These are phyloP conservation scores for Drosophila erecta DNA, from an alignment of 1,140 invertebrate species.

Conservation along the genomic window DNA sequence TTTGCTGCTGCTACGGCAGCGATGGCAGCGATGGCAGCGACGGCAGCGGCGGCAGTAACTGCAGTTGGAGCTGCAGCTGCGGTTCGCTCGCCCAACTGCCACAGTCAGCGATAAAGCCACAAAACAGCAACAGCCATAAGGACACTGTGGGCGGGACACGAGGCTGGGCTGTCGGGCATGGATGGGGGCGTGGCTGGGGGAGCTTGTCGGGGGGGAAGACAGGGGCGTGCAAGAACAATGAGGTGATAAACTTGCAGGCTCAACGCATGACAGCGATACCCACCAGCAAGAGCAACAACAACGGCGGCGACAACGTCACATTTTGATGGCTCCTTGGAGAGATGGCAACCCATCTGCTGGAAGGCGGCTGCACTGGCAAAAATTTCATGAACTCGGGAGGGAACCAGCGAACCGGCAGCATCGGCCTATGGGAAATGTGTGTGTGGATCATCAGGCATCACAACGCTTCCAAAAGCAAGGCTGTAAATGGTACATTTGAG, in stretches of 20 bases:
- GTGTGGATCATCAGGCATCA: background rate
- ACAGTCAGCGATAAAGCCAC: constrained; percentile 54
- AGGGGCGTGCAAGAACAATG: constrained; percentile 80
- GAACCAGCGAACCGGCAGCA: too few species aligned
- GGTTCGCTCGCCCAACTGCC: constrained; percentile 45
- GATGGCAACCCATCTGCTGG: constrained; percentile 38
- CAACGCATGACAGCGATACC: constrained; percentile 71
- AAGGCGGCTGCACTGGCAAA: constrained; percentile 1
- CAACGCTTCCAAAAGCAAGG: too few species aligned
- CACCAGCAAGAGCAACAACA: constrained; percentile 42
- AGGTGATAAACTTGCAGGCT: constrained; percentile 82
- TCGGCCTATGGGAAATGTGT: too few species aligned
- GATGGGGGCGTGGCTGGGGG: background rate
- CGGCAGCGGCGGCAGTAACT: constrained; percentile 3
- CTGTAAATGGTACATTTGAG: too few species aligned
- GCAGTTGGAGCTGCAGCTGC: constrained; percentile 46
- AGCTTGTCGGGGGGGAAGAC: constrained; percentile 27
- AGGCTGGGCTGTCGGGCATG: background rate
- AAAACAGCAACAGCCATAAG: constrained; percentile 52
- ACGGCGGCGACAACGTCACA: constrained; percentile 46
- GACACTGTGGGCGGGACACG: background rate
- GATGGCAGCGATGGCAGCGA: too few species aligned
- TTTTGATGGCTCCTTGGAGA: constrained; percentile 81
- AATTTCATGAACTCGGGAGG: too few species aligned
- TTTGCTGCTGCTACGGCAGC: constrained; percentile 12